Evolutionary conservation across 2,797 vertebrate genomes (phyloP), one percentile per base, ranked within the genome.

Genomic region (Lepilemur septentrionalis): DNA sequence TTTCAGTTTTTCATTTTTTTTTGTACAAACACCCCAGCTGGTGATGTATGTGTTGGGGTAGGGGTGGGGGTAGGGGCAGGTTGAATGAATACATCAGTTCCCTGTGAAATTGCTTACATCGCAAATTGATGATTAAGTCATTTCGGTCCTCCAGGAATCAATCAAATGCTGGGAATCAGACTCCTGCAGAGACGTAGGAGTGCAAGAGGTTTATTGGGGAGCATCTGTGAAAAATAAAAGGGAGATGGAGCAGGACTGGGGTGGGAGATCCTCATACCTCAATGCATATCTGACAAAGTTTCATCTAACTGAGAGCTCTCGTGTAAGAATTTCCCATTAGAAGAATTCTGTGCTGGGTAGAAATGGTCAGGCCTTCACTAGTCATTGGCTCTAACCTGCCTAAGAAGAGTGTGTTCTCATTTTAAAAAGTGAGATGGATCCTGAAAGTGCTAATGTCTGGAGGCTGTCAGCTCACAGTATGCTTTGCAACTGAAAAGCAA

Each of bases 211-310:
- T 93, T 78, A 41, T 38, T 87, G 48, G 50, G 67, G 7, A 92
- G 4, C 52, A 93, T 84, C 38, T 94, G 75, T 92, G 89, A 84
- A 83, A 93, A 94, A 76, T 25, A 83, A 95, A 72, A 67, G 65
- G 9, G n/a, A 59, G 28, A 59, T 41, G 41, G 92, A 90, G 6
- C 41, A 79, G 61, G 17, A 43, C 35, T 92, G 80, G 46, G 25
- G 7, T 75, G 28, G 63, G 59, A 82, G 35, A 70, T 13, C 38
- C 43, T 96, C 28, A 59, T 35, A 76, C 65, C 57, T 95, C 48
- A 92, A 10, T 84, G 35, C 2, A 17, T 59, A 76, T 46, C 28
- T 79, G 30, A 70, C 14, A 82, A 69, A 89, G 50, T 91, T 17
- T 61, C 41, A 86, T 96, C 52, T 59, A 76, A 69, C 18, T 73